Evolutionary conservation across 2,888 invertebrate species (phyloP).

Genomic region (Orgyia antiqua): DNA sequence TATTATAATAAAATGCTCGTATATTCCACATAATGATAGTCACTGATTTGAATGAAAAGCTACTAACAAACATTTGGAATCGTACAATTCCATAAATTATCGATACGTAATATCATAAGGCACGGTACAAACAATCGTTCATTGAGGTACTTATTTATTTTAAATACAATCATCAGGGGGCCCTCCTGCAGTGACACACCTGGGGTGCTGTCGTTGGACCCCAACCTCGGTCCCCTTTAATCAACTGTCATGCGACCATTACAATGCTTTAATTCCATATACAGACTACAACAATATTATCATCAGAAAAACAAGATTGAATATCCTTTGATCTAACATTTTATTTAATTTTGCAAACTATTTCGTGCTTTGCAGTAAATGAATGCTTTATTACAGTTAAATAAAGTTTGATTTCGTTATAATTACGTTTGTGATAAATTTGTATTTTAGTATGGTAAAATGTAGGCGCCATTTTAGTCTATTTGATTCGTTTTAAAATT

Average conservation of each 20-base stretch:
- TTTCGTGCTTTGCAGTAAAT: background rate
- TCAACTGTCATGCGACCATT: conserved; percentile 72
- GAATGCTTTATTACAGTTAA: background rate
- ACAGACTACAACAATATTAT: conserved; percentile 11
- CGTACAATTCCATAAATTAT: conserved; percentile 28
- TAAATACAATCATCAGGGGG: conserved; percentile 77
- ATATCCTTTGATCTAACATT: background rate
- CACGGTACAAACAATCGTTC: conserved; percentile 72
- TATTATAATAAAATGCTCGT: too few species aligned
- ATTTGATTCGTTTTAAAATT: conserved; percentile 63
- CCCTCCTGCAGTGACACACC: conserved; percentile 64
- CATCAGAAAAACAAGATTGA: background rate
- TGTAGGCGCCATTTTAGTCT: conserved; percentile 56
- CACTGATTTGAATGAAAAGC: too few species aligned
- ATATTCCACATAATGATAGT: too few species aligned
- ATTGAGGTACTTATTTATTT: conserved; percentile 78
- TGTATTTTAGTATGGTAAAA: conserved; percentile 31
- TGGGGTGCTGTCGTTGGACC: conserved; percentile 73
- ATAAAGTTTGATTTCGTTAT: conserved; percentile 24
- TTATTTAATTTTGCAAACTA: conserved; percentile 1
- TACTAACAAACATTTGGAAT: conserved; percentile 19
- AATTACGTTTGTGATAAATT: conserved; percentile 13
- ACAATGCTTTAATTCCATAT: conserved; percentile 49
- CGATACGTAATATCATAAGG: conserved; percentile 45
- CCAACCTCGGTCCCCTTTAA: conserved; percentile 75